Evolutionary conservation across 1,140 invertebrate species (phyloP).

Genomic region (Papilio polyxenes): DNA sequence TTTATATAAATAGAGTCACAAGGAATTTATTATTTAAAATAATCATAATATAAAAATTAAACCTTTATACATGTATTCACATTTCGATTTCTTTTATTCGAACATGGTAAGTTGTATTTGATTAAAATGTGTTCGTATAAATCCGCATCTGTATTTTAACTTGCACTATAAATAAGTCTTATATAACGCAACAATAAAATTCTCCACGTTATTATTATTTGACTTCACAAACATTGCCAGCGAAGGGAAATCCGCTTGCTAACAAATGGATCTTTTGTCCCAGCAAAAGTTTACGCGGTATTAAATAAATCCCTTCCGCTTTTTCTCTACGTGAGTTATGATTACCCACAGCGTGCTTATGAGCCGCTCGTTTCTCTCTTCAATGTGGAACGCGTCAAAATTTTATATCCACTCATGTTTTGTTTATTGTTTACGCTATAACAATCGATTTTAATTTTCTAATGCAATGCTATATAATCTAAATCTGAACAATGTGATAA

Average conservation of each 20-base stretch:
- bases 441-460: too few species aligned
- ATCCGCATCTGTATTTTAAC: not conserved
- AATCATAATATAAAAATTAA: not conserved
- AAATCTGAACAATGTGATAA: too few species aligned
- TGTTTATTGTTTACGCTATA: not conserved
- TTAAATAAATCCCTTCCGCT: conserved; percentile 37
- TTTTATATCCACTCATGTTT: not conserved
- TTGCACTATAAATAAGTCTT: conserved; percentile 6
- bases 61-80: too few species aligned
- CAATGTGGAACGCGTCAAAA: conserved; percentile 20
- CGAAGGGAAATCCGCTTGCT: conserved; percentile 34
- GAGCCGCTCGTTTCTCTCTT: conserved; percentile 23
- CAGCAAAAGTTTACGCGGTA: conserved; percentile 33
- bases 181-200: conserved; percentile 39
- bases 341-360: conserved; percentile 31
- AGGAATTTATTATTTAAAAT: not conserved
- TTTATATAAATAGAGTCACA: not conserved
- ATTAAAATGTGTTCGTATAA: not conserved
- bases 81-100: too few species aligned
- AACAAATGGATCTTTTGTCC: conserved; percentile 37
- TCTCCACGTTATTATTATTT: conserved; percentile 32
- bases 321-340: conserved; percentile 35
- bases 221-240: conserved; percentile 29
- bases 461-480: too few species aligned
- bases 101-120: not conserved